Base-by-base conservation (phyloP, 1,140 invertebrate species). In the Camponotus pennsylvanicus region DNA sequence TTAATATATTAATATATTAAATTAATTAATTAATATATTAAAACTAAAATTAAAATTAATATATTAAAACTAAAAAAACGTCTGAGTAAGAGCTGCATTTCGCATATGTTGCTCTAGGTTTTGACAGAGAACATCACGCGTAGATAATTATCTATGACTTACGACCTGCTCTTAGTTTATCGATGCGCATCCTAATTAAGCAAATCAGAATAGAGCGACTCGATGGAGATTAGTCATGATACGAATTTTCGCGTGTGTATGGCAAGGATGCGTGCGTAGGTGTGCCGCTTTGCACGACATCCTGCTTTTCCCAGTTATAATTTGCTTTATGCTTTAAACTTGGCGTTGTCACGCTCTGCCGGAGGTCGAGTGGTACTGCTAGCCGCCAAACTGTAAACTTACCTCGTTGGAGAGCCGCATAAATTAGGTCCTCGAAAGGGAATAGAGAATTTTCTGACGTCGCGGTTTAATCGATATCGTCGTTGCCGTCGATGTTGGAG, bases 331-430 rank as follows among this genome's bases (percentile, higher is more conserved):
- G 84, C 84, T 91, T 92, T 91, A 91, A 90, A 85, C 70, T 86
- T 70, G 86, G 55, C 88, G 89, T 86, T 91, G 92, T 94, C 94
- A 94, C 92, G 92, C 93, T 94, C 90, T 61, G 87, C 86, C 89
- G 89, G 89, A 90, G 88, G 87, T 93, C 92, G 93, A 94, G 92
- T 94, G 93, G 94, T 92, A 94, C 93, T 94, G 91, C 93, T 94
- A 94, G 91, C 92, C 93, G 86, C 94, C 91, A 87, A 93, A 92
- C 89, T 93, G 89, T 84, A 88, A 92, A 91, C 91, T 92, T 90
- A 89, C 88, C 92, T 57, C 89, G 88, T 87, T 90, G 59, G 86
- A 89, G 88, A 91, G 78, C 71, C 64, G 90, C 90, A 94, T 94
- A 93, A 94, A 94, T 94, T 92, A 92, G 89, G 84, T 86, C 70